phyloP scores from a whole-genome alignment of 2,113 vertebrate genomes.

The Vombatus ursinus region DNA sequence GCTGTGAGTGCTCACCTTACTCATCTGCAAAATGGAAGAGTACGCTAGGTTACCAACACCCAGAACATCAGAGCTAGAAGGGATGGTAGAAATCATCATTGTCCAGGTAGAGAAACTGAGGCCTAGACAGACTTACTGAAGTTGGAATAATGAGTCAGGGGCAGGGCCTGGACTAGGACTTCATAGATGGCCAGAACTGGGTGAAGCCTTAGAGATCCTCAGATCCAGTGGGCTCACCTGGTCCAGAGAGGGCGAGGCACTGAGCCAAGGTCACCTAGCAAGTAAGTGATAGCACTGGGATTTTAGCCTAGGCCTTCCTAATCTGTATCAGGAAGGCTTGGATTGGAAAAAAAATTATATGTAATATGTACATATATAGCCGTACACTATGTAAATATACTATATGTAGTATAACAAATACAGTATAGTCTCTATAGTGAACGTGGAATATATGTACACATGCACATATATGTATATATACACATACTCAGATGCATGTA shows the following conservation, averaged over 20 bases:
- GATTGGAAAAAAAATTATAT: background rate
- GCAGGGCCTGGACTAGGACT: background rate
- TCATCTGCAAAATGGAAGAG: rapidly evolving
- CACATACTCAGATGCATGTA: no score
- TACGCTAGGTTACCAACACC: no score
- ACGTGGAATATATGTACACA: background rate
- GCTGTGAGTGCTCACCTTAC: constrained; percentile 2
- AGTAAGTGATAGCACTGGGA: no score
- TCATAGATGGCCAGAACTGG: background rate
- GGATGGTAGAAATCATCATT: background rate
- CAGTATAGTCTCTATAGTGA: background rate
- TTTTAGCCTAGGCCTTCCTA: background rate
- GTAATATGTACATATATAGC: background rate
- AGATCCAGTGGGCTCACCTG: background rate
- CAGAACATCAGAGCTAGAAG: background rate
- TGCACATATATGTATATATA: background rate
- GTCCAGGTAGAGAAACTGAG: background rate
- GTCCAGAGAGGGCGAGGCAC: background rate
- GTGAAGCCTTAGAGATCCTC: background rate
- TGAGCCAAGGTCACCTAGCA: background rate
- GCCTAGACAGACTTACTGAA: background rate
- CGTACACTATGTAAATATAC: background rate
- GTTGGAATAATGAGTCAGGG: background rate
- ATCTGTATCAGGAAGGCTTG: background rate
- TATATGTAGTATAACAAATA: no score